Conservation (phyloP, 2,888 invertebrate genomes). For the Leucoptera coffeella region DNA sequence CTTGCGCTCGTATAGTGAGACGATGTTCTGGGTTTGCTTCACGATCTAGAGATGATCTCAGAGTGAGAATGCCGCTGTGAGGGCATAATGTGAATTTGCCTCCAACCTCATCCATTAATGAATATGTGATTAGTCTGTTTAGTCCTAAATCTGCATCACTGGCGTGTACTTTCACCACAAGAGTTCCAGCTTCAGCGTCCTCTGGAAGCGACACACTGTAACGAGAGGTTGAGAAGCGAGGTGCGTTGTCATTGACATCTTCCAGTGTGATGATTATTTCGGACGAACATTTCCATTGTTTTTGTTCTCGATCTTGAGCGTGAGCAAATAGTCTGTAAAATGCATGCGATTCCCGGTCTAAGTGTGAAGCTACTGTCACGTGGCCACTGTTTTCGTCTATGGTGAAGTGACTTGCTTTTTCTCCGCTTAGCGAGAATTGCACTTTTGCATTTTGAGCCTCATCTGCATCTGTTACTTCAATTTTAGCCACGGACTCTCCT, state of each 20-base stretch:
- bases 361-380: constrained; percentile 60
- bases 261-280: constrained; percentile 67
- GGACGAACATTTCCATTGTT: constrained; percentile 74
- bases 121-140: constrained; percentile 80
- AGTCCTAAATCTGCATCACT: constrained; percentile 69
- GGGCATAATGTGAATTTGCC: constrained; percentile 71
- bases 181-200: constrained; percentile 81
- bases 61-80: constrained; percentile 79
- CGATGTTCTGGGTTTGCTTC: constrained; percentile 82
- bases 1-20: constrained; percentile 74
- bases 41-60: constrained; percentile 78
- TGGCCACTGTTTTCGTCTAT: constrained; percentile 77
- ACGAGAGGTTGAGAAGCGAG: constrained; percentile 63
- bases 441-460: constrained; percentile 69
- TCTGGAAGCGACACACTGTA: constrained; percentile 82
- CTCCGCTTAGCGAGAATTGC: constrained; percentile 75
- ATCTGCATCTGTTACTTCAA: constrained; percentile 82
- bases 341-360: constrained; percentile 75
- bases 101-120: constrained; percentile 58
- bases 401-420: constrained; percentile 70
- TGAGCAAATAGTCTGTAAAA: constrained; percentile 71
- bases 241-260: constrained; percentile 85
- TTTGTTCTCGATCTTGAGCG: constrained; percentile 76
- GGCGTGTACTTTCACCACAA: constrained; percentile 86
- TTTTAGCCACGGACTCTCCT: constrained; percentile 65